Base-by-base conservation (phyloP, 64 coral and sea anemone genomes). In the Stylophora pistillata region DNA sequence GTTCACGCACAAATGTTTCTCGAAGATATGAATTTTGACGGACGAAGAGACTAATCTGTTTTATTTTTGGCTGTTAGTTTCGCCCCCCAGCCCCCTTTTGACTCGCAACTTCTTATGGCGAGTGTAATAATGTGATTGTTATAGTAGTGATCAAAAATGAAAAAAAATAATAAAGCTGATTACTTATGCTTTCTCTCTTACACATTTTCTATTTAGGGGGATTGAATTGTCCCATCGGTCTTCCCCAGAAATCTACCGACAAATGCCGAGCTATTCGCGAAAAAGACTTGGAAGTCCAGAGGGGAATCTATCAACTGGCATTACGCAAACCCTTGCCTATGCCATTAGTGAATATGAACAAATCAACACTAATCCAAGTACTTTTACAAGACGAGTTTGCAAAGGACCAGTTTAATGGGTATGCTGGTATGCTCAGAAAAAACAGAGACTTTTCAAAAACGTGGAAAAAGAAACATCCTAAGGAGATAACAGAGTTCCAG, bases 271-370 rank as follows among this genome's bases (percentile, higher is more conserved):
- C 7, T 84, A 2, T 53, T 34, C 60, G 80, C 7, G 33, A 69
- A 53, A 33, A 29, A 3, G 32, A 53, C 21, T 41, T 84, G 12
- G 32, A 6, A 20, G 20, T 25, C 6, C 80, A 84, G 80, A 84
- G 17, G 17, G 32, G 62, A 20, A 17, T 70, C 25, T 84, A 52
- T 37, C 80, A 84, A 14, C 61, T 84, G 25, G 62, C 80, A 3
- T 0, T 33, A 53, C 80, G 80, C 3, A 9, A 3, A 15, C 61
- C 61, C 5, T 70, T 84, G 5, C 80, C 80, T 0, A 84, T 54
- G 62, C 80, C 80, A 20, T 28, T 84, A 21, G 62, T 84, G 2
- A 84, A 84, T 15, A 84, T 84, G 63, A 69, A 10, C 32, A 26
- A 54, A 12, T 2, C 2, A 3, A 60, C 66, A 26, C 34, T 84